A percentile compares a stretch with the other conserved stretches of the same genome.
These are phyloP conservation scores for Radopholus similis DNA, from an alignment of 1,140 invertebrate genomes.

Conservation along the genomic window DNA sequence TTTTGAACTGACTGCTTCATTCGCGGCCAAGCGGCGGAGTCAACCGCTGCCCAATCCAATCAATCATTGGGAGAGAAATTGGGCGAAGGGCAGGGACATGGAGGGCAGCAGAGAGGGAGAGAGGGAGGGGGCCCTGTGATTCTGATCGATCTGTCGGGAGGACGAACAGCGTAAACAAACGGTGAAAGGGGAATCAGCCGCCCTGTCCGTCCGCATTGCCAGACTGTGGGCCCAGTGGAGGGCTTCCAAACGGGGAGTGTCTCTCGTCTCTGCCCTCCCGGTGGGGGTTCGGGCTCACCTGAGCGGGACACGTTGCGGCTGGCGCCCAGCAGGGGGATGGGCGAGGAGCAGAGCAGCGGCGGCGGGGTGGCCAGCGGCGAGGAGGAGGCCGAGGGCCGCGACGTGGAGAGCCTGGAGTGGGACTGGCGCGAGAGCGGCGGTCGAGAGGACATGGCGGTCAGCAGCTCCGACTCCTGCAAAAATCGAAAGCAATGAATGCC, in stretches of 20 bases:
- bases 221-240: background rate
- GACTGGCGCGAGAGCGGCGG: background rate
- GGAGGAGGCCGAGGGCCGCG: conserved; percentile 18
- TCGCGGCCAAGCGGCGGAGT: no score
- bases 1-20: no score
- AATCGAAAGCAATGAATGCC: background rate
- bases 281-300: background rate
- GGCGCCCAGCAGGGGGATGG: conserved; percentile 5
- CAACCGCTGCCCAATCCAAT: no score
- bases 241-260: background rate
- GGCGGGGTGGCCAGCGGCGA: conserved; percentile 30
- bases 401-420: conserved; percentile 13
- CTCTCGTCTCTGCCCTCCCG: no score
- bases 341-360: conserved; percentile 21
- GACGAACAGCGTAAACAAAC: no score
- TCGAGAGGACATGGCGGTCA: background rate
- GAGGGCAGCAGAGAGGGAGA: no score
- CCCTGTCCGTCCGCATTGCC: no score
- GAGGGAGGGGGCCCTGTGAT: no score
- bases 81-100: no score
- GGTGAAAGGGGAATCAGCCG: no score
- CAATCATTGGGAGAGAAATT: no score
- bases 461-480: conserved; percentile 4
- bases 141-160: no score
- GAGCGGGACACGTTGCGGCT: conserved; percentile 16